These are phyloP conservation scores for Eumaeus atala DNA, from an alignment of 1,140 invertebrate species.

Conservation along the genomic window DNA sequence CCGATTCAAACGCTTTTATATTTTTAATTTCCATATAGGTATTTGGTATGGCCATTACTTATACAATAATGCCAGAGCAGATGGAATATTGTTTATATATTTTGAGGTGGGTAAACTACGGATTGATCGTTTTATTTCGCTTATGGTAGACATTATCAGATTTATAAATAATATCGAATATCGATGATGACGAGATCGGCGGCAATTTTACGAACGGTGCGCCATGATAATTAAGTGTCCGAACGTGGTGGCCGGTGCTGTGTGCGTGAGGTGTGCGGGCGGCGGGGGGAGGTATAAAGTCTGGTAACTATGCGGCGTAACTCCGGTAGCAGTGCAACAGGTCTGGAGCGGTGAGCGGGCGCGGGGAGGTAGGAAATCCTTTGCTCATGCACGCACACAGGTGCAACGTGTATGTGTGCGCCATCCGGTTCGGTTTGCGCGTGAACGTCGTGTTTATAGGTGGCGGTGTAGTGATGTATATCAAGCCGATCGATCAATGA, in stretches of 20 bases:
- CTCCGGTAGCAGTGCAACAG: constrained; percentile 70
- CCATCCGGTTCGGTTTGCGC: constrained; percentile 59
- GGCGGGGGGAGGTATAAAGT: constrained; percentile 59
- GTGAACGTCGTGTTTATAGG: constrained; percentile 40
- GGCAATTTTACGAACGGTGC: constrained; percentile 57
- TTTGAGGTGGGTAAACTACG: too few relatives aligned
- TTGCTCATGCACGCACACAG: constrained; percentile 55
- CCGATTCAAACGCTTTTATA: background rate
- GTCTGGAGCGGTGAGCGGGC: constrained; percentile 42
- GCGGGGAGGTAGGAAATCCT: constrained; percentile 68
- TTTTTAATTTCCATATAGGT: too few relatives aligned
- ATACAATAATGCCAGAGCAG: background rate
- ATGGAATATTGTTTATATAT: background rate
- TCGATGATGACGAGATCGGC: constrained; percentile 58
- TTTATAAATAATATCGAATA: constrained; percentile 64
- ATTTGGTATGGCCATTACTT: background rate
- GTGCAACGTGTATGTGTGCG: constrained; percentile 37
- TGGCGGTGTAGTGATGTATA: constrained; percentile 43
- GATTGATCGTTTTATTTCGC: constrained; percentile 6
- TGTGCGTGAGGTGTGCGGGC: constrained; percentile 43
- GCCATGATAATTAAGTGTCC: constrained; percentile 65
- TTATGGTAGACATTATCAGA: constrained; percentile 56
- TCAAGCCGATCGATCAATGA: constrained; percentile 71
- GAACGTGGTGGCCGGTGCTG: constrained; percentile 33
- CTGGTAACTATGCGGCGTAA: constrained; percentile 74